These are phyloP conservation scores for Amia ocellicauda DNA, from an alignment of 2,113 vertebrate species.

Conservation along the genomic window DNA sequence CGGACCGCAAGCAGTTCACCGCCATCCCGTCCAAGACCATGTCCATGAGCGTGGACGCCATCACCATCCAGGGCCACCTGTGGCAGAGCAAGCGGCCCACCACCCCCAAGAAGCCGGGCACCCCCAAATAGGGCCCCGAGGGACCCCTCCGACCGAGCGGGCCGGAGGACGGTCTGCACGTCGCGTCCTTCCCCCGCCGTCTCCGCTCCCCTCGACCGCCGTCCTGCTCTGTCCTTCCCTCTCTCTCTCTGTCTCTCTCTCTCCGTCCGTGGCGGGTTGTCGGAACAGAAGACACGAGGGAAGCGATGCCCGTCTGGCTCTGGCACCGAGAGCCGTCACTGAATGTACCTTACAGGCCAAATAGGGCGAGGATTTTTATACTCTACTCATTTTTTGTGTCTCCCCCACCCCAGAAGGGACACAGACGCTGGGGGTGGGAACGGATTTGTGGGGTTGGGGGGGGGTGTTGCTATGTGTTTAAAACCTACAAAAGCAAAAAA, in stretches of 20 bases:
- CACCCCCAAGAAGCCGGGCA: conserved; percentile 81
- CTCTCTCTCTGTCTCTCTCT: conserved; percentile 25
- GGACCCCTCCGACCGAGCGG: not conserved
- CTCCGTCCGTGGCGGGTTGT: conserved; percentile 20
- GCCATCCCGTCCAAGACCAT: conserved; percentile 89
- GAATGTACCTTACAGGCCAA: no score
- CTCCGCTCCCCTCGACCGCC: conserved; percentile 40
- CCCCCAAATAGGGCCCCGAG: conserved; percentile 67
- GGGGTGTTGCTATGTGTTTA: no score
- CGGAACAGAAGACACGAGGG: conserved; percentile 30
- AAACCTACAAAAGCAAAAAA: no score
- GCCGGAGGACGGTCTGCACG: conserved; percentile 23
- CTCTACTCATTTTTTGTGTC: no score
- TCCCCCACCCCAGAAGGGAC: no score
- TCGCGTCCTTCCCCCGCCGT: conserved; percentile 31
- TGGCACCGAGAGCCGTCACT: no score
- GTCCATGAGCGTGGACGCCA: conserved; percentile 90
- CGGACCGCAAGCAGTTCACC: conserved; percentile 88
- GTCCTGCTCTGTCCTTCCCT: conserved; percentile 37
- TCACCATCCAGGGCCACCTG: conserved; percentile 85
- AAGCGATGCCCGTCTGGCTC: no score
- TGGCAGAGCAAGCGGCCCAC: conserved; percentile 84
- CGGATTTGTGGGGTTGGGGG: no score
- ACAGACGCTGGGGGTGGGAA: no score
- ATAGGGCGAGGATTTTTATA: no score